Base-by-base conservation (phyloP, 2,797 vertebrate genomes). In the Hirundo rustica region DNA sequence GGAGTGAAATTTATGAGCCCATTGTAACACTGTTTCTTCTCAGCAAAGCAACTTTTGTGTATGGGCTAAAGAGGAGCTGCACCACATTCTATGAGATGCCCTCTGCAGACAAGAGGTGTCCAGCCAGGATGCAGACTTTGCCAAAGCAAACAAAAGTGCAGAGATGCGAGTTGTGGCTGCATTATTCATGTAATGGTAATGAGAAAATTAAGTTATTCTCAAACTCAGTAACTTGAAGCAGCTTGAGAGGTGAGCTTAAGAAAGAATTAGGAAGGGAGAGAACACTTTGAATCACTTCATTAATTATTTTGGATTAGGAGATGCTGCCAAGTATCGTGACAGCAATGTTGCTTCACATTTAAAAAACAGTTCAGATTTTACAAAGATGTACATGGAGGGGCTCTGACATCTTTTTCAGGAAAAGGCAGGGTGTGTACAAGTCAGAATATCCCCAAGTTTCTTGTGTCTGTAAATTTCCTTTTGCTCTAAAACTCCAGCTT, bases 21-120 rank as follows among this genome's bases (percentile, higher is more conserved):
- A 8, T 6, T 38, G 32, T 30, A 74, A 53, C 5, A 25, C 4
- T 29, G 10, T 11, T 81, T 70, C 38, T 78, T 26, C 30, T 71
- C 21, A 82, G 40, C 5, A 36, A 58, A 14, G 47, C 15, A 47
- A 40, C 7, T 57, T 64, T 27, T 40, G 6, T 29, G 4, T 34
- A 40, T 7, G 36, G 57, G 25, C 29, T 57, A 19, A 78, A 76
- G 20, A 79, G 45, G 36, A 93, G 7, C n/a, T 64, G n/a, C n/a
- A 32, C 4, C 0, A 4, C 3, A 1, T 61, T 80, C 55, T 83
- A 20, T 1, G 1, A 68, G 42, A 71, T 19, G 38, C 10, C 26
- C 20, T 73, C 16, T 78, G 34, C 4, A 7, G 18, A 51, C 11
- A 34, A 58, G n/a, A 62, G 30, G 4, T 30, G 16, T 62, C 48